Base-by-base conservation (phyloP, 2,113 vertebrate genomes). In the Aptenodytes forsteri region DNA sequence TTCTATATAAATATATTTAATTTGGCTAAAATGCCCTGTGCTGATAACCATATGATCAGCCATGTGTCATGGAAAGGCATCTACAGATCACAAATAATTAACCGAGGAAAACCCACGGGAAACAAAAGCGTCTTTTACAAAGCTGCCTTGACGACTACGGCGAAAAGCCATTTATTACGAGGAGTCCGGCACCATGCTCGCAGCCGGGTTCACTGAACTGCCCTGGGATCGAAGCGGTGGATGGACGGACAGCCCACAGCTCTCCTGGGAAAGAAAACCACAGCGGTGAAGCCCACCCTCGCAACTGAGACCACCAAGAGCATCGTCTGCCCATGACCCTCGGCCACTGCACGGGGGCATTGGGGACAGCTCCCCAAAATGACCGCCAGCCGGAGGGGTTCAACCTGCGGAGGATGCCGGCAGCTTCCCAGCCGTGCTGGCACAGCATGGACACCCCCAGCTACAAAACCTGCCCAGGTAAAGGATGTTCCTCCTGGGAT, bases 81-180 rank as follows among this genome's bases (percentile, higher is more conserved):
- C 91, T 40, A 67, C 49, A 94, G 97, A 97, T 97, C 89, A 89
- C 93, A 95, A 97, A 97, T 98, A 95, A 98, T 98, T 97, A 98
- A 98, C 97, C 1, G 36, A 97, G 96, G 93, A 95, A 95, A 96
- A 67, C 76, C 93, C 94, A 49, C 1, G 25, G 96, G 94, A 97
- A 97, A 98, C 97, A 97, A 95, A 95, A 96, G 94, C 27, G 32
- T 50, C 95, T 94, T 97, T 96, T 90, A 97, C 10, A 0, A 72
- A 76, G 66, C 91, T 81, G 55, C 83, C 93, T 30, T 70, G 77
- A 89, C 15, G 3, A 9, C 80, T 67, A 50, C 2, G 1, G 79
- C 0, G 3, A 87, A 83, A 94, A 92, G 8, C 42, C 80, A 92
- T 97, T 96, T 76, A 38, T 96, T 89, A 95, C 5, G 22, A 44